These are phyloP conservation scores for Nibea albiflora DNA, from an alignment of 2,113 vertebrate genomes.

Conservation along the genomic window DNA sequence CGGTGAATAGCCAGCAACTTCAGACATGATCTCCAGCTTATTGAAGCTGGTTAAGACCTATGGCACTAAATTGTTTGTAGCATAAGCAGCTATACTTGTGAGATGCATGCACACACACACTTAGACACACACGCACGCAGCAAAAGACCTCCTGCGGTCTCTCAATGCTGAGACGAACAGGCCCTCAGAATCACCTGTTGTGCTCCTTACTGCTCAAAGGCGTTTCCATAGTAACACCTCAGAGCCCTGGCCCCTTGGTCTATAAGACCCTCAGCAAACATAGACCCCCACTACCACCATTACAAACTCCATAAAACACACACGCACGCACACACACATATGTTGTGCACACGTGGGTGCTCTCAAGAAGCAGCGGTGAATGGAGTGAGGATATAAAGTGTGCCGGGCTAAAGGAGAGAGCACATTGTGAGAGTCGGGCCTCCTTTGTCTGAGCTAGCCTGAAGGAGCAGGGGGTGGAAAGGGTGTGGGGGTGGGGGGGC, in stretches of 20 bases:
- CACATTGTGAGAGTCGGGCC: constrained; percentile 75
- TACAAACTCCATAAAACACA: constrained; percentile 66
- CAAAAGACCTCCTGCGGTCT: constrained; percentile 62
- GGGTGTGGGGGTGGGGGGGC: constrained; percentile 40
- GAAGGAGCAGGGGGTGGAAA: constrained; percentile 64
- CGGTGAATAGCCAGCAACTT: constrained; percentile 33
- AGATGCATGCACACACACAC: constrained; percentile 13
- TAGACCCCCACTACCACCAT: constrained; percentile 56
- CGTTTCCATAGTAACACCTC: constrained; percentile 82
- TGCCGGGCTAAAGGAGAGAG: constrained; percentile 74
- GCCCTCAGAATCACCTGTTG: constrained; percentile 82
- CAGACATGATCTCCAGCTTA: constrained; percentile 70
- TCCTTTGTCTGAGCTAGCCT: constrained; percentile 78
- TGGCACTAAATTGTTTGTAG: constrained; percentile 55
- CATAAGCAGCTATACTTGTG: constrained; percentile 32
- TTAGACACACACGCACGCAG: constrained; percentile 14
- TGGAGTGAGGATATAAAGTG: constrained; percentile 82
- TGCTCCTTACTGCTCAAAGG: constrained; percentile 78
- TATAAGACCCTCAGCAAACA: constrained; percentile 79
- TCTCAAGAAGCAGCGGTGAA: constrained; percentile 75
- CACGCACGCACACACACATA: constrained; percentile 31
- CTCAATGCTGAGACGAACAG: constrained; percentile 57
- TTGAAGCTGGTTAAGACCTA: constrained; percentile 74
- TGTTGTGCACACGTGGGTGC: constrained; percentile 58
- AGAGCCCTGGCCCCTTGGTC: constrained; percentile 71